A percentile compares a stretch with the other conserved stretches of the same genome.
These are phyloP conservation scores for Salmo trutta DNA, from an alignment of 2,797 vertebrate genomes.

Conservation along the genomic window DNA sequence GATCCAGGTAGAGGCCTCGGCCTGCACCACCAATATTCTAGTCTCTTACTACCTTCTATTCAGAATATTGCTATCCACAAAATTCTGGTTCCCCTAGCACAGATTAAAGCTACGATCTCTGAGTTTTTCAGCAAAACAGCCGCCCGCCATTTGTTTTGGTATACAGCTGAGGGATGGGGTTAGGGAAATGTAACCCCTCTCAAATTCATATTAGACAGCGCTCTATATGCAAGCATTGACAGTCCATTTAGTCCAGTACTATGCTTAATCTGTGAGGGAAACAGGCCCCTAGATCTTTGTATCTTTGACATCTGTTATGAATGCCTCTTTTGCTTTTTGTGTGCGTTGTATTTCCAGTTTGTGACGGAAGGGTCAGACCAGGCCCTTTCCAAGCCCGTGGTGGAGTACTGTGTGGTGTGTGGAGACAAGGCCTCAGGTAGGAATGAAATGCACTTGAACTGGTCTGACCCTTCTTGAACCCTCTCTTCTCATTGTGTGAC, in stretches of 20 bases:
- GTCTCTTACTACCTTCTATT: background rate
- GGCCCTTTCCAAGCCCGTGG: constrained; percentile 83
- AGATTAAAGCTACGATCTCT: background rate
- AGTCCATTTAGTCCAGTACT: no score
- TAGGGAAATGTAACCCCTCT: no score
- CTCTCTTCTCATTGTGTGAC: background rate
- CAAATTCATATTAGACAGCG: no score
- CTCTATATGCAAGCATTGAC: no score
- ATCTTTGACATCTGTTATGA: constrained; percentile 5
- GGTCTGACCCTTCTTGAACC: no score
- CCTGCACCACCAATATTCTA: background rate
- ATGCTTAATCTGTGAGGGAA: no score
- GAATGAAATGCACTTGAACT: constrained; percentile 9
- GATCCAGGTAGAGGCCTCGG: constrained; percentile 84
- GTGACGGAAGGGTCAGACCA: constrained; percentile 93
- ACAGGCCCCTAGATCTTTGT: no score
- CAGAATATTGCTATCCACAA: background rate
- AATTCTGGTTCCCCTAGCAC: background rate
- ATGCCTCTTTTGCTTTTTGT: constrained; percentile 21
- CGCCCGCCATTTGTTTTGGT: no score
- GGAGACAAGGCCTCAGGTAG: constrained; percentile 98
- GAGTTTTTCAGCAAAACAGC: no score
- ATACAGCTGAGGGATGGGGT: no score
- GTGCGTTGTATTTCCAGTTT: constrained; percentile 78
- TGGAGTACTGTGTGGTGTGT: constrained; percentile 98